Evolutionary conservation across 2,113 vertebrate genomes (phyloP).

Genomic region (Brienomyrus longianalis): DNA sequence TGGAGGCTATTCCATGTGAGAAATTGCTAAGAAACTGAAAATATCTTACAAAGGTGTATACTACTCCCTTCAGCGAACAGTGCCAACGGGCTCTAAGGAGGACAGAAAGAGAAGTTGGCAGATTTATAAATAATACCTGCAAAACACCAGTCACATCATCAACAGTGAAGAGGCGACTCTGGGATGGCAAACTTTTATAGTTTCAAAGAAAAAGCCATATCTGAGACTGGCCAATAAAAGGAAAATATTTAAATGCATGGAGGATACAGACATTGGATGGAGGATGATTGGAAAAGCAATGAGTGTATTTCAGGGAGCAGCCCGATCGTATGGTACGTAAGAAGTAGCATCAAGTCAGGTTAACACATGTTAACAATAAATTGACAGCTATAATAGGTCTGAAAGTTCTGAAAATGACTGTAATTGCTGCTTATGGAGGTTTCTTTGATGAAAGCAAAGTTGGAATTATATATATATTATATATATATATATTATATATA

Average conservation of each 20-base stretch:
- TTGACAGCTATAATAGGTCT: background rate
- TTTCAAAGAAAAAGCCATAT: background rate
- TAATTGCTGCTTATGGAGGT: background rate
- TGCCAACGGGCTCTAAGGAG: background rate
- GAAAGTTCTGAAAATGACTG: background rate
- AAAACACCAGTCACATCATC: background rate
- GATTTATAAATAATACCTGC: background rate
- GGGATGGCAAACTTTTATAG: background rate
- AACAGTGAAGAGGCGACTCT: background rate
- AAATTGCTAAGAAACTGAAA: background rate
- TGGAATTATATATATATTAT: background rate
- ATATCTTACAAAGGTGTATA: background rate
- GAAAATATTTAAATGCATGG: background rate
- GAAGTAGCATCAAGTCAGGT: background rate
- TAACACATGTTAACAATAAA: background rate
- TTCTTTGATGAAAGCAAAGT: background rate
- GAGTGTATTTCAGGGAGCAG: background rate
- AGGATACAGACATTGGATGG: background rate
- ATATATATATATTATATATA: too few relatives aligned
- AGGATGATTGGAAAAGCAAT: background rate
- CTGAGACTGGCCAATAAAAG: background rate
- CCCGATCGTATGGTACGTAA: background rate
- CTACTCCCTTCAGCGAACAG: background rate
- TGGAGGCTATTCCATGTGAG: background rate
- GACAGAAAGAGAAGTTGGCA: background rate